Evolutionary conservation across 1,140 invertebrate genomes (phyloP).

Genomic region (Drosophila lini): DNA sequence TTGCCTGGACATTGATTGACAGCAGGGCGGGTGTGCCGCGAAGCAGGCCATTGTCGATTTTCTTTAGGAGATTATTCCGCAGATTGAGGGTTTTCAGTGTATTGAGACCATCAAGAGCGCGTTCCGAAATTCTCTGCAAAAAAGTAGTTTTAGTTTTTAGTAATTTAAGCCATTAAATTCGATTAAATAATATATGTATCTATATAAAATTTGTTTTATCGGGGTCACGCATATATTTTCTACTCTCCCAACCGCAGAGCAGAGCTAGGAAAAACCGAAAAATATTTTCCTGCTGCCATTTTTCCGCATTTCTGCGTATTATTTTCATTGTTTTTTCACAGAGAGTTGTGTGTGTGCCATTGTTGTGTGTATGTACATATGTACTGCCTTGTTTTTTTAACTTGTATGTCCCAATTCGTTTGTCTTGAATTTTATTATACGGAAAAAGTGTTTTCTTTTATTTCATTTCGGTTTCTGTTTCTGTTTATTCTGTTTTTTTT

Average conservation of each 20-base stretch:
- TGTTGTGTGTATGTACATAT: constrained; percentile 27
- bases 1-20: constrained; percentile 90
- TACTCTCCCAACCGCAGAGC: constrained; percentile 6
- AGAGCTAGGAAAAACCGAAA: constrained; percentile 43
- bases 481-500: constrained; percentile 3
- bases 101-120: constrained; percentile 89
- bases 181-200: constrained; percentile 18
- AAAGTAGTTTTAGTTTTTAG: constrained; percentile 10
- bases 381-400: constrained; percentile 50
- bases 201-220: constrained; percentile 1
- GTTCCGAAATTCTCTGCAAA: constrained; percentile 87
- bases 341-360: constrained; percentile 43
- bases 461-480: constrained; percentile 36
- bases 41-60: constrained; percentile 88
- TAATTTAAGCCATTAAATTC: constrained; percentile 11
- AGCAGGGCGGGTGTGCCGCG: constrained; percentile 87
- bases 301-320: constrained; percentile 77
- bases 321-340: constrained; percentile 77
- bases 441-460: constrained; percentile 71
- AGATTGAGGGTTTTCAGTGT: constrained; percentile 88
- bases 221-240: constrained; percentile 2
- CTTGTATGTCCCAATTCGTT: constrained; percentile 75
- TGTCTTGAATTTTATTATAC: constrained; percentile 77
- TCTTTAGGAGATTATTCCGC: constrained; percentile 89
- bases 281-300: constrained; percentile 67